A percentile compares a stretch with the other conserved stretches of the same genome.
These are phyloP conservation scores for Coccyzus lansbergi DNA, from an alignment of 2,797 vertebrate genomes.

Conservation along the genomic window DNA sequence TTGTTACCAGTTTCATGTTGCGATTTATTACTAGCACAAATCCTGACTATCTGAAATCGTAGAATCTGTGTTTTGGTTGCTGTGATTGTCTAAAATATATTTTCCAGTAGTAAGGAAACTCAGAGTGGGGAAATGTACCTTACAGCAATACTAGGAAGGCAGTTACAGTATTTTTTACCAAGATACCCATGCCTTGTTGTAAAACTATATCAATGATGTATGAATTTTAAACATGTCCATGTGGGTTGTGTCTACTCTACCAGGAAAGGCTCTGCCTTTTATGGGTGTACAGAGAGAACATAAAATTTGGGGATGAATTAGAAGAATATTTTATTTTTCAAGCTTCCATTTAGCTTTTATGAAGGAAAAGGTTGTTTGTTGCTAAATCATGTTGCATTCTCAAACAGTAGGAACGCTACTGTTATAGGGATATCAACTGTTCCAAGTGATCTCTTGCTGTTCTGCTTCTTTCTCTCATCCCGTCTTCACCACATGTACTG, in stretches of 20 bases:
- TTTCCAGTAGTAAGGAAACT: not conserved
- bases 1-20: not conserved
- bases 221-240: not conserved
- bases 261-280: not conserved
- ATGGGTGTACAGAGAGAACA: not conserved
- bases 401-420: not conserved
- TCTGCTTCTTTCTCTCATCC: not conserved
- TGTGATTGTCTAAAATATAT: not conserved
- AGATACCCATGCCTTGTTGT: not conserved
- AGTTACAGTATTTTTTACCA: not conserved
- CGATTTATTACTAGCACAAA: not conserved
- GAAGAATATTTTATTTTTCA: not conserved
- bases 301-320: not conserved
- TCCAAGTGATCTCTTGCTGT: not conserved
- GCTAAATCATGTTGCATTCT: not conserved
- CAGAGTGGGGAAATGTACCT: not conserved
- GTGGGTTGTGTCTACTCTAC: not conserved
- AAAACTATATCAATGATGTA: not conserved
- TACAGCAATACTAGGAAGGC: not conserved
- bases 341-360: not conserved
- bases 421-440: not conserved
- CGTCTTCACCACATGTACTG: not conserved
- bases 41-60: not conserved
- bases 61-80: not conserved
- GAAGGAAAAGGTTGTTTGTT: not conserved